Percentiles rank a stretch among this genome's conserved stretches.
These are phyloP conservation scores for Lepidocolaptes lacrymiger DNA, from an alignment of 2,797 vertebrate species.

Conservation along the genomic window DNA sequence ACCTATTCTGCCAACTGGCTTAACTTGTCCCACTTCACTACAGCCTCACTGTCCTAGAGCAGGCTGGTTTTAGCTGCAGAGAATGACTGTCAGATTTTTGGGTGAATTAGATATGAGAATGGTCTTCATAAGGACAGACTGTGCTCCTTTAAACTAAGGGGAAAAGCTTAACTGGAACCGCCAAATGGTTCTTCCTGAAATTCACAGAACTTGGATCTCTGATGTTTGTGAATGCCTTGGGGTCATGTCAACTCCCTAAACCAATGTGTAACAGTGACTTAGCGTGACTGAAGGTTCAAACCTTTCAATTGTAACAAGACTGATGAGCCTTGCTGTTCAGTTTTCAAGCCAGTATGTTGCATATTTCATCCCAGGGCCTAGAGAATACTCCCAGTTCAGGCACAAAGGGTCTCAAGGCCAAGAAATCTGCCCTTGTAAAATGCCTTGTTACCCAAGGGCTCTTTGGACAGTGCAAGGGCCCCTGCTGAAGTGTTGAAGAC, in stretches of 20 bases:
- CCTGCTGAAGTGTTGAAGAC: no score
- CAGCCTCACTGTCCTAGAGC: rapidly evolving
- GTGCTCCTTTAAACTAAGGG: background rate
- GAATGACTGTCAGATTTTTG: background rate
- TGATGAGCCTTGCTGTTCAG: background rate
- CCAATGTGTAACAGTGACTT: rapidly evolving
- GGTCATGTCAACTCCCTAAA: background rate
- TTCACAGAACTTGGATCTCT: background rate
- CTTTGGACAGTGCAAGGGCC: background rate
- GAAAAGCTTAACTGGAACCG: background rate
- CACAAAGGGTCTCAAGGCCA: background rate
- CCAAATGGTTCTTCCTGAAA: background rate
- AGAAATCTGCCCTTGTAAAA: background rate
- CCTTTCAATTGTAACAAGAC: background rate
- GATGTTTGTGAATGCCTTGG: background rate
- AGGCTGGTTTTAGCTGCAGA: background rate
- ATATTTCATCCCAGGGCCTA: background rate
- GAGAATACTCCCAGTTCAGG: background rate
- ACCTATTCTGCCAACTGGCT: background rate
- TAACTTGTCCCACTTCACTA: background rate
- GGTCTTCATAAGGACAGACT: background rate
- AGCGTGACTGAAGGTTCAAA: rapidly evolving
- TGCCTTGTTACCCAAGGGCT: background rate
- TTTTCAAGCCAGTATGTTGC: background rate
- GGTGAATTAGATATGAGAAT: background rate